Evolutionary conservation across 2,888 invertebrate genomes (phyloP), one percentile per base, ranked within the genome.

Genomic region (Reticulitermes lucifugus): DNA sequence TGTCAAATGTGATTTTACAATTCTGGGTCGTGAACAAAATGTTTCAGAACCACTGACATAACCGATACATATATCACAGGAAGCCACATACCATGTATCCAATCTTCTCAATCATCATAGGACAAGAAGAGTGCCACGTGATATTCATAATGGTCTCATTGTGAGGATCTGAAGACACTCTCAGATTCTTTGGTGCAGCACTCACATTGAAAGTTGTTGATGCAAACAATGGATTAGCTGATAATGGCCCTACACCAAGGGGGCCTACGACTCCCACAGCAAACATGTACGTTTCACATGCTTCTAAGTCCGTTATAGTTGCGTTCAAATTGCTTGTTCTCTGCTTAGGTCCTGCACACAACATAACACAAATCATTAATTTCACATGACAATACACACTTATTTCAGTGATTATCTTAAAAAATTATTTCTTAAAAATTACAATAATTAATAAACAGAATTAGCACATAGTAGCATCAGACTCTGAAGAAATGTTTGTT

Each of bases 241-340:
- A 91, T 75, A 96, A 90, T 1, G 95, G 96, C 10, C 95, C 95
- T n/a, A 92, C 90, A 0, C 96, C 96, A 55, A 92, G 89, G 0
- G 95, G 94, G 0, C 93, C 93, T 21, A 94, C 89, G 2, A 95
- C 90, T 0, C 95, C 95, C 7, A 96, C 94, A 7, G 94, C 93
- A 89, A 97, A 94, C 84, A 94, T 90, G 89, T 97, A 97, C 1
- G 92, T 93, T 89, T 96, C 95, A 88, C 97, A 97, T 1, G 96
- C 93, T 87, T 94, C 93, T 87, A 97, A 90, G 75, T 94, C 92
- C 7, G 92, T 91, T 18, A 97, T 91, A 0, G 92, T 91, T 4
- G 93, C 91, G 18, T 92, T 92, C 2, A 93, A 91, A 83, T 93
- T 92, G 14, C 91, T 90, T 0, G 95, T 95, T 2, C 90, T 89